A percentile compares a stretch with the other conserved stretches of the same genome.
These are phyloP conservation scores for Nephrotoma flavescens DNA, from an alignment of 2,888 invertebrate species.

Conservation along the genomic window DNA sequence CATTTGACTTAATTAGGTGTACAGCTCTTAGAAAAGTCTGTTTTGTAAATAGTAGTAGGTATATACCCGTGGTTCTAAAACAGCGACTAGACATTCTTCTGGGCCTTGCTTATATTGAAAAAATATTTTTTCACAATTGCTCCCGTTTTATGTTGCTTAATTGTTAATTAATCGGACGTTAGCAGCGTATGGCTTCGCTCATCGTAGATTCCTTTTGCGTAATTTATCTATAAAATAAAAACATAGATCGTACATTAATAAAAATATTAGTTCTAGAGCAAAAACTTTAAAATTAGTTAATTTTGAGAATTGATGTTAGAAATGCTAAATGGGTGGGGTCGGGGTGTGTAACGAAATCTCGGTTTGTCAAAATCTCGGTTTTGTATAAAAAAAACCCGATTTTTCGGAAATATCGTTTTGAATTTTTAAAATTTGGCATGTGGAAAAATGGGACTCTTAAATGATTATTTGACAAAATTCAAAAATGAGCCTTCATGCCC, in stretches of 20 bases:
- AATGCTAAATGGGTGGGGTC: background rate
- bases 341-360: too few species aligned
- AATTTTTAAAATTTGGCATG: too few species aligned
- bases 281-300: too few species aligned
- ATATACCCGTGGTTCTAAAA: background rate
- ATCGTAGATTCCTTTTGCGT: slow-evolving; percentile 72
- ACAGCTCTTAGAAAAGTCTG: background rate
- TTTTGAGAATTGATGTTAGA: too few species aligned
- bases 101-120: background rate
- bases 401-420: too few species aligned
- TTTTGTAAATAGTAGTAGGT: background rate
- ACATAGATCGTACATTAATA: slow-evolving; percentile 26
- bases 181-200: slow-evolving; percentile 59
- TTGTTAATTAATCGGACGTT: background rate
- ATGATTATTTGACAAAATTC: too few species aligned
- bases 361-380: too few species aligned
- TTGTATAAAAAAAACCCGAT: too few species aligned
- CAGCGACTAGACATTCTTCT: background rate
- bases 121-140: background rate
- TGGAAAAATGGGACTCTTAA: too few species aligned
- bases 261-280: slow-evolving; percentile 6
- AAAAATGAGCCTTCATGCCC: too few species aligned
- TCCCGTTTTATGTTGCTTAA: background rate
- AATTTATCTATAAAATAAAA: slow-evolving; percentile 55
- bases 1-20: background rate